A percentile compares a stretch with the other conserved stretches of the same genome.
Conservation (phyloP, 2,797 vertebrate genomes). For the Muscicapa striata region DNA sequence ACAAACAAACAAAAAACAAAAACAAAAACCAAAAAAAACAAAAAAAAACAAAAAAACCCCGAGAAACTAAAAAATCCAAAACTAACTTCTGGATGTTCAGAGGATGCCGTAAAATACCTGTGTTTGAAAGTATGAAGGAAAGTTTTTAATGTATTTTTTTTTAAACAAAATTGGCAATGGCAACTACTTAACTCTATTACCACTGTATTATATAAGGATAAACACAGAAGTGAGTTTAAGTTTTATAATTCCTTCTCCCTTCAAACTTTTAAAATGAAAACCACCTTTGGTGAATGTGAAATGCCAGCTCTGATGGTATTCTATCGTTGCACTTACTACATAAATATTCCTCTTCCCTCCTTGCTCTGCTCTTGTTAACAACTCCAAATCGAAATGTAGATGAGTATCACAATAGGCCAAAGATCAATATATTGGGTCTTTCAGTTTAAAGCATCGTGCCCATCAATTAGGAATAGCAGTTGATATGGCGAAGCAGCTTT, state of each 20-base stretch:
- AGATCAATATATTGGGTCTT: not conserved
- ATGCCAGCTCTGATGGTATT: not conserved
- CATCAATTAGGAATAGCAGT: not conserved
- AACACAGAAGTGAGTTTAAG: not conserved
- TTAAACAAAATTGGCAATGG: not conserved
- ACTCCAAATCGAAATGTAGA: not conserved
- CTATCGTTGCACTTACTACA: not conserved
- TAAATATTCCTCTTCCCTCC: not conserved
- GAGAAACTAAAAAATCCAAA: not conserved
- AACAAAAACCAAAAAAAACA: not conserved
- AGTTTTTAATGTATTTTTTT: not conserved
- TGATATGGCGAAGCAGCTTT: not conserved
- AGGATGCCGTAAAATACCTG: not conserved
- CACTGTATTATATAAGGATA: not conserved
- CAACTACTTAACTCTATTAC: not conserved
- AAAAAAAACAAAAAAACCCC: too few species aligned
- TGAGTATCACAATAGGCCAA: not conserved
- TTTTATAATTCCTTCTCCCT: not conserved
- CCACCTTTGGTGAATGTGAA: rapidly evolving
- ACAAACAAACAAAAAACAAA: not conserved
- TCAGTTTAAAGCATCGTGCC: not conserved
- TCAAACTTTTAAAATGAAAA: not conserved
- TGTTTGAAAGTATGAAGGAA: not conserved
- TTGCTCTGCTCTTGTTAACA: not conserved
- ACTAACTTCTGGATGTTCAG: not conserved